Conservation (phyloP, 2,797 vertebrate genomes). For the Calcarius lapponicus region DNA sequence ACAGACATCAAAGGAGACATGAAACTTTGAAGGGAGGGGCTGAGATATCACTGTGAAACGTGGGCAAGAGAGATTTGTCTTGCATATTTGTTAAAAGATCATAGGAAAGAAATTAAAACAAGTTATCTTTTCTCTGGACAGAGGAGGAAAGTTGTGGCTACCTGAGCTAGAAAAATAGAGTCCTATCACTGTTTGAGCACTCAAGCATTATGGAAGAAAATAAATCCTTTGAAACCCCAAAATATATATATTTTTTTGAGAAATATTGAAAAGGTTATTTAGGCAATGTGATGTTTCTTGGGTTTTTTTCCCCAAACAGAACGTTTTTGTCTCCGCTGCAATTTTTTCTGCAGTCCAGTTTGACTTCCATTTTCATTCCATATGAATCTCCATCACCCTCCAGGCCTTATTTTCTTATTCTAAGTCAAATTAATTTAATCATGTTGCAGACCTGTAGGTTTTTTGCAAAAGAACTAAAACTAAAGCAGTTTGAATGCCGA, state of each 20-base stretch:
- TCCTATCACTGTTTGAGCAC: not conserved
- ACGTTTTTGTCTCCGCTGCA: not conserved
- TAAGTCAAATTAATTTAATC: not conserved
- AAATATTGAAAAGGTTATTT: not conserved
- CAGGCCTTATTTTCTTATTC: not conserved
- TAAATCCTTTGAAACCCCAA: not conserved
- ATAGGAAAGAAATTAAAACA: not conserved
- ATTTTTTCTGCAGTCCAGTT: not conserved
- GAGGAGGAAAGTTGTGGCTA: not conserved
- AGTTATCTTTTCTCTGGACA: not conserved
- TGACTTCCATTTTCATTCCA: not conserved
- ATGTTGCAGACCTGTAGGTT: not conserved
- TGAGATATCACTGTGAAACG: not conserved
- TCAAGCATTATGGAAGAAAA: not conserved
- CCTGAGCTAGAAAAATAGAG: not conserved
- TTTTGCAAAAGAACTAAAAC: not conserved
- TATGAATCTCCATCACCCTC: not conserved
- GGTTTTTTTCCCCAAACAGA: not conserved
- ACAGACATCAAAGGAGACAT: not conserved
- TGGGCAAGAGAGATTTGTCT: not conserved
- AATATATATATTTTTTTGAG: not conserved
- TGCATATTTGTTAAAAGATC: not conserved
- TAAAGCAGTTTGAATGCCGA: not conserved
- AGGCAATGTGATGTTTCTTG: not conserved
- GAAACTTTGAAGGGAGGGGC: not conserved